Percentiles rank a stretch among this genome's conserved stretches.
phyloP scores from a whole-genome alignment of 2,888 invertebrate genomes.

The Hydriomena furcata region DNA sequence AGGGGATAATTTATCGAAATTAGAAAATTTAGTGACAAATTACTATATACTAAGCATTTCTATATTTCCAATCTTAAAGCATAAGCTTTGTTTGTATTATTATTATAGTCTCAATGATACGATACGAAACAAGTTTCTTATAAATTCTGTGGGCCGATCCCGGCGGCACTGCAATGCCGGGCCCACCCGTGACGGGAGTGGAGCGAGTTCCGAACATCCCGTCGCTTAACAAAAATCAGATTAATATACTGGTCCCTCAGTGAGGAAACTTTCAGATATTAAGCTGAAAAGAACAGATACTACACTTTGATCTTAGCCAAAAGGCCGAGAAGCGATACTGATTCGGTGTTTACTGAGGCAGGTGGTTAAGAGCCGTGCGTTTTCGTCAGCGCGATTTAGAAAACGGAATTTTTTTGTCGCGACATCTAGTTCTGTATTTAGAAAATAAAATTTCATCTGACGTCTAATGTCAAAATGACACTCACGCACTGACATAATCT shows the following conservation, averaged over 20 bases:
- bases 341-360: background rate
- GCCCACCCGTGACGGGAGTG: background rate
- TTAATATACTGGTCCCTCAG: slow-evolving; percentile 9
- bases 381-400: slow-evolving; percentile 5
- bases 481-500: no score
- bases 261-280: slow-evolving; percentile 6
- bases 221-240: slow-evolving; percentile 3
- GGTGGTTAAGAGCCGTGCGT: background rate
- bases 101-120: no score
- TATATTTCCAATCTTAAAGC: no score
- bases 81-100: no score
- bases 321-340: slow-evolving; percentile 4
- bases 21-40: no score
- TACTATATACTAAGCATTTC: no score
- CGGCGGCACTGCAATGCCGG: slow-evolving; percentile 2
- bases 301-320: slow-evolving; percentile 7
- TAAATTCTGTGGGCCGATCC: background rate
- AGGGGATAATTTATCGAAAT: no score
- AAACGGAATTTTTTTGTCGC: background rate
- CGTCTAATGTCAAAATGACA: no score
- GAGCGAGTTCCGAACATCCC: slow-evolving; percentile 3
- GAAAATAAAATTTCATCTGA: no score
- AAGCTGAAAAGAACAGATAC: slow-evolving; percentile 7
- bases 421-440: slow-evolving; percentile 6
- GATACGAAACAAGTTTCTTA: no score